phyloP scores from a whole-genome alignment of 2,797 vertebrate genomes.

The Sebastes alutus region DNA sequence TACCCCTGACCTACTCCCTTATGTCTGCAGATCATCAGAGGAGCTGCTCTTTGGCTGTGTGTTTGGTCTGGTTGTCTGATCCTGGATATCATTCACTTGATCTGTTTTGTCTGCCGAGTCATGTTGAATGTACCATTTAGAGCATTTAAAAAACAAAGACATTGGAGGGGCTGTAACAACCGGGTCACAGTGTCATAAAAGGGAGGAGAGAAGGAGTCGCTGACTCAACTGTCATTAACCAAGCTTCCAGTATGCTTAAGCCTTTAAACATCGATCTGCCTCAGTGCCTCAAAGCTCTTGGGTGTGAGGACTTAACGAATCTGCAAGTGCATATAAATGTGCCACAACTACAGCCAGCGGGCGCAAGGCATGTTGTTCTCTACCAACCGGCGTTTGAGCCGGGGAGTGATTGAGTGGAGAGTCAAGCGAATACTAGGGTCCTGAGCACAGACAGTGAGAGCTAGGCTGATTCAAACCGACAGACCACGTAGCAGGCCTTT shows the following conservation, averaged over 20 bases:
- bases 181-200: slow-evolving; percentile 34
- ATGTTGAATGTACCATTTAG: slow-evolving; percentile 22
- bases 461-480: slow-evolving; percentile 78
- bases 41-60: slow-evolving; percentile 14
- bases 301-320: slow-evolving; percentile 47
- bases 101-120: slow-evolving; percentile 43
- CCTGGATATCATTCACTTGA: slow-evolving; percentile 26
- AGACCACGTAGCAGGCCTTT: slow-evolving; percentile 76
- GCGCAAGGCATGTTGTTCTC: slow-evolving; percentile 42
- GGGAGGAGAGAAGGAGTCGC: not conserved
- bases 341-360: slow-evolving; percentile 38
- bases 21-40: slow-evolving; percentile 36
- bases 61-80: slow-evolving; percentile 41
- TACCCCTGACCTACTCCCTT: not conserved
- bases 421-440: slow-evolving; percentile 23
- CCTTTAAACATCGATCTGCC: slow-evolving; percentile 58
- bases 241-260: slow-evolving; percentile 41
- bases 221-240: slow-evolving; percentile 55
- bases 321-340: slow-evolving; percentile 40
- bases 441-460: slow-evolving; percentile 43
- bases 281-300: slow-evolving; percentile 42
- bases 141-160: slow-evolving; percentile 31
- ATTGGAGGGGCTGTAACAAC: slow-evolving; percentile 7
- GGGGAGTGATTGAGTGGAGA: slow-evolving; percentile 44
- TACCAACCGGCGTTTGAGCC: slow-evolving; percentile 23